These are phyloP conservation scores for Perca fluviatilis DNA, from an alignment of 2,113 vertebrate genomes.

Conservation along the genomic window DNA sequence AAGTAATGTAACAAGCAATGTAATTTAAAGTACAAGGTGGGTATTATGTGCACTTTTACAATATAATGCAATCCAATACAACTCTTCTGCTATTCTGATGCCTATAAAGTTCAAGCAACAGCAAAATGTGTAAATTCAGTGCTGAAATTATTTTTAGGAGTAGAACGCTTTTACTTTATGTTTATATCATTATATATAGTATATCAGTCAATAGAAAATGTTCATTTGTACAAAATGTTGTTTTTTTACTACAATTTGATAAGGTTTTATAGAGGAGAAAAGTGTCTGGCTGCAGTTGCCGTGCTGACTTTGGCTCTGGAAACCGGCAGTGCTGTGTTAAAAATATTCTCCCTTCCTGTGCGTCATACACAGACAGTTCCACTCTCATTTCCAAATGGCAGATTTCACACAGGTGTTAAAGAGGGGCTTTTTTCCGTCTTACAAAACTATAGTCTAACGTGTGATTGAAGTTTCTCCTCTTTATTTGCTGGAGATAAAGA, in stretches of 20 bases:
- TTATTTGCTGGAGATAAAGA: constrained; percentile 21
- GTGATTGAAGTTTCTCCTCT: constrained; percentile 21
- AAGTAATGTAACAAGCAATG: neutral
- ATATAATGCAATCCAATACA: neutral
- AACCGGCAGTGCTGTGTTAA: neutral
- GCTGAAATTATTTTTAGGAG: neutral
- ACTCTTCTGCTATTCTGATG: neutral
- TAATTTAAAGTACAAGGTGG: neutral
- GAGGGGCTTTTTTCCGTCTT: neutral
- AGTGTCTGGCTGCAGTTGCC: neutral
- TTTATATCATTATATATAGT: neutral
- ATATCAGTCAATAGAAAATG: neutral
- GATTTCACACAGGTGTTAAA: constrained; percentile 17
- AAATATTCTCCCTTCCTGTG: constrained; percentile 18
- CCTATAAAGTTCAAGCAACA: neutral
- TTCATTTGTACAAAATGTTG: neutral
- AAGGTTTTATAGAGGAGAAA: constrained; percentile 11
- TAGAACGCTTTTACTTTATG: neutral
- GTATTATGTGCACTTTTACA: neutral
- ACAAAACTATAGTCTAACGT: constrained; percentile 4
- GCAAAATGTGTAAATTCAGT: neutral
- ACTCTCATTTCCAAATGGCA: constrained; percentile 7
- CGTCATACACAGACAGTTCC: neutral
- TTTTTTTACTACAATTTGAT: neutral
- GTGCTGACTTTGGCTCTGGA: constrained; percentile 12